phyloP scores from a whole-genome alignment of 2,888 invertebrate species.

The Acronicta leporina region DNA sequence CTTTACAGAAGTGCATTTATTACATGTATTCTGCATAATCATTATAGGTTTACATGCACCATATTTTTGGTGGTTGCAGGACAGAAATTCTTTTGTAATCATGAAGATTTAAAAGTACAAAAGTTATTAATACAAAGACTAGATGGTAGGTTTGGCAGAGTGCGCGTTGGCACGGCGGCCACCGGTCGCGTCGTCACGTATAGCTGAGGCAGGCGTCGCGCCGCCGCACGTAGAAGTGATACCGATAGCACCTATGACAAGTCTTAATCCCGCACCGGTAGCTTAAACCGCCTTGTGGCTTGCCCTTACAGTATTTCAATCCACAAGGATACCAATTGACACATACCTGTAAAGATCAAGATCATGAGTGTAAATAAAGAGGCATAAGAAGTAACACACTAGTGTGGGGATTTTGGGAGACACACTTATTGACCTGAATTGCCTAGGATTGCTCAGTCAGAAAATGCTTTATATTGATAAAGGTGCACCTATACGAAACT shows the following conservation, averaged over 20 bases:
- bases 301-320: constrained; percentile 97
- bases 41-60: constrained; percentile 12
- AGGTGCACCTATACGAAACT: too few relatives aligned
- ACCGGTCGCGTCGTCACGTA: constrained; percentile 73
- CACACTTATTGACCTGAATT: too few relatives aligned
- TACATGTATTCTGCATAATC: not conserved
- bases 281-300: constrained; percentile 90
- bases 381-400: too few relatives aligned
- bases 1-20: constrained; percentile 68
- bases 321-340: constrained; percentile 99
- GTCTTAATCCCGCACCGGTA: constrained; percentile 99
- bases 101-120: constrained; percentile 35
- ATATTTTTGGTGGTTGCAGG: constrained; percentile 61
- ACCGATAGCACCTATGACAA: constrained; percentile 96
- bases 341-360: constrained; percentile 84
- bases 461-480: too few relatives aligned
- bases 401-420: too few relatives aligned
- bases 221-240: constrained; percentile 95
- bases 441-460: too few relatives aligned
- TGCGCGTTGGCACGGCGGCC: constrained; percentile 55
- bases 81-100: constrained; percentile 45
- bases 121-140: constrained; percentile 45
- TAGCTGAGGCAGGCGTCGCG: constrained; percentile 89
- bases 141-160: constrained; percentile 44
- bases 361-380: not conserved